Base-by-base conservation (phyloP, 2,888 invertebrate genomes). In the Dryocosmus kuriphilus region DNA sequence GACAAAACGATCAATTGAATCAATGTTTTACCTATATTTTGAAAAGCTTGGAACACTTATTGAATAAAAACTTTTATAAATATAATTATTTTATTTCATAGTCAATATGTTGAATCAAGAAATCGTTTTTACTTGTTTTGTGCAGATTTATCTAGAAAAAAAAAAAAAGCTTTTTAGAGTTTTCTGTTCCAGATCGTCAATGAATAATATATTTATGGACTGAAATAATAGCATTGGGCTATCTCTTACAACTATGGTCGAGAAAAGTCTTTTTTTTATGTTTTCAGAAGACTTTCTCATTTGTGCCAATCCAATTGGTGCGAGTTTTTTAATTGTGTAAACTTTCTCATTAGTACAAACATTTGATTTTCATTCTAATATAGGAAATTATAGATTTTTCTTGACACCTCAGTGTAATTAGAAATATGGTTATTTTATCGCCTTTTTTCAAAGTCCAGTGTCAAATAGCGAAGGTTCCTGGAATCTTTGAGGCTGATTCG, bases 401-500 rank as follows among this genome's bases (percentile, higher is more conserved):
- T 32, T n/a, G 32, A 35, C 63, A 63, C n/a, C n/a, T 9, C 6
- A 32, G 51, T 7, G 57, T 22, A 14, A 27, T 22, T 57, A 5
- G 14, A 51, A 9, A 3, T n/a, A 5, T 19, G 19, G 8, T 32
- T 11, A 63, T 35, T 63, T 22, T n/a, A 63, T 35, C 11, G n/a
- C 11, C 16, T 14, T 51, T 27, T 57, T 81, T 35, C 32, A 38
- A 32, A 61, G 35, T 74, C 30, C 14, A 16, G 24, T 38, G 24
- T 24, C 22, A 41, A 65, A 65, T 38, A 65, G 41, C 35, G 65
- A 62, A 30, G 35, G 30, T n/a, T 57, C 38, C 57, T 41, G 62
- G 16, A 30, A 27, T 16, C 55, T 27, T 77, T 32, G 60, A 41
- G 65, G 76, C 61, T 71, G 74, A 77, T 75, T 55, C 61, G 75